Evolutionary conservation across 2,113 vertebrate genomes (phyloP).

Genomic region (Orycteropus afer): DNA sequence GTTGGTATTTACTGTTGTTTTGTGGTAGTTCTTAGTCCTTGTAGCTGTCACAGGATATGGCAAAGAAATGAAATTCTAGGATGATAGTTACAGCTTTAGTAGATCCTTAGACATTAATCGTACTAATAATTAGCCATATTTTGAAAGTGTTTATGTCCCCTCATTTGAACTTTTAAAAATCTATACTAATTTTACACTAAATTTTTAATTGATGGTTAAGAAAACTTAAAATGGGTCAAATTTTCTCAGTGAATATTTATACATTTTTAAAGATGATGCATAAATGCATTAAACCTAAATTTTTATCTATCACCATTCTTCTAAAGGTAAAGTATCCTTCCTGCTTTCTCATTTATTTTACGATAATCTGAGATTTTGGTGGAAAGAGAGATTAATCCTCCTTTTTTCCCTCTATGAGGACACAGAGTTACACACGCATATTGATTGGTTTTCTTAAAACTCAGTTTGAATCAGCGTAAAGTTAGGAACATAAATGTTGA

Average conservation of each 20-base stretch:
- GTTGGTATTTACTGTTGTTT: slow-evolving; percentile 21
- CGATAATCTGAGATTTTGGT: slow-evolving; percentile 33
- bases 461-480: slow-evolving; percentile 24
- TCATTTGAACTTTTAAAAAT: slow-evolving; percentile 40
- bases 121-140: not conserved
- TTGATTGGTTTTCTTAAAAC: slow-evolving; percentile 32
- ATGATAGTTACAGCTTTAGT: not conserved
- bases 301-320: slow-evolving; percentile 11
- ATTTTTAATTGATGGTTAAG: slow-evolving; percentile 44
- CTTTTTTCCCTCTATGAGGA: not conserved
- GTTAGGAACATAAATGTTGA: slow-evolving; percentile 47
- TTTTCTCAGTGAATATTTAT: slow-evolving; percentile 44
- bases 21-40: slow-evolving; percentile 46
- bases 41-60: not conserved
- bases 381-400: not conserved
- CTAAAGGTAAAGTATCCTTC: slow-evolving; percentile 12
- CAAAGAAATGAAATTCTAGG: slow-evolving; percentile 42
- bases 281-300: slow-evolving; percentile 11
- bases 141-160: not conserved
- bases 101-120: not conserved
- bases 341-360: slow-evolving; percentile 53
- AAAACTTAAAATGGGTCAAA: slow-evolving; percentile 18
- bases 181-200: slow-evolving; percentile 1
- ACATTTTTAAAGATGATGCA: not conserved
- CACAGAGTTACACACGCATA: not conserved